These are phyloP conservation scores for Holotrichia oblita DNA, from an alignment of 1,140 invertebrate genomes.

Conservation along the genomic window DNA sequence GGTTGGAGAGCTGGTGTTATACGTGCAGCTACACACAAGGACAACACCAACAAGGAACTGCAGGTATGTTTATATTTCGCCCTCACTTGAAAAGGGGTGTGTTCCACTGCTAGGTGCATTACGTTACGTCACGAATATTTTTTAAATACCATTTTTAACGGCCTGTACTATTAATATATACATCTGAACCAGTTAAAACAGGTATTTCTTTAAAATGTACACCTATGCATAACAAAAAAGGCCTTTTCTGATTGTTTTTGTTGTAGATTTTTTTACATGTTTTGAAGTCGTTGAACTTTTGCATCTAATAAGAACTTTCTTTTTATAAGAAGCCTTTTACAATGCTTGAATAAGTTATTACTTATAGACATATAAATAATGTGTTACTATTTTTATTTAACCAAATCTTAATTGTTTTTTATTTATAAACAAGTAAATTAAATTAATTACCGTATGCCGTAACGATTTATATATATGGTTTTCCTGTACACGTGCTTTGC, in stretches of 20 bases:
- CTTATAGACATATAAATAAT: too few species aligned
- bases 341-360: too few species aligned
- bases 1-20: slow-evolving; percentile 88
- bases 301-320: background rate
- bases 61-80: too few species aligned
- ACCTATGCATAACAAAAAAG: background rate
- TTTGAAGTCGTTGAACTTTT: background rate
- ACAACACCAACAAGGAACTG: slow-evolving; percentile 79
- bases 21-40: slow-evolving; percentile 83
- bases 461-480: too few species aligned
- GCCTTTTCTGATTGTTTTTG: background rate
- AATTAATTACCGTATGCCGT: too few species aligned
- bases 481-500: too few species aligned
- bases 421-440: too few species aligned
- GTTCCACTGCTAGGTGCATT: slow-evolving; percentile 1
- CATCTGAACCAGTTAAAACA: too few species aligned
- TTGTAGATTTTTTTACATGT: background rate
- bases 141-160: background rate
- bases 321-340: too few species aligned
- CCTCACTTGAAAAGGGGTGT: slow-evolving; percentile 21
- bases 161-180: background rate
- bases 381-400: too few species aligned
- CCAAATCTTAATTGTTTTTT: too few species aligned
- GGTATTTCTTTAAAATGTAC: too few species aligned
- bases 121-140: slow-evolving; percentile 17